phyloP scores from a whole-genome alignment of 2,113 vertebrate genomes.

The Etheostoma spectabile region DNA sequence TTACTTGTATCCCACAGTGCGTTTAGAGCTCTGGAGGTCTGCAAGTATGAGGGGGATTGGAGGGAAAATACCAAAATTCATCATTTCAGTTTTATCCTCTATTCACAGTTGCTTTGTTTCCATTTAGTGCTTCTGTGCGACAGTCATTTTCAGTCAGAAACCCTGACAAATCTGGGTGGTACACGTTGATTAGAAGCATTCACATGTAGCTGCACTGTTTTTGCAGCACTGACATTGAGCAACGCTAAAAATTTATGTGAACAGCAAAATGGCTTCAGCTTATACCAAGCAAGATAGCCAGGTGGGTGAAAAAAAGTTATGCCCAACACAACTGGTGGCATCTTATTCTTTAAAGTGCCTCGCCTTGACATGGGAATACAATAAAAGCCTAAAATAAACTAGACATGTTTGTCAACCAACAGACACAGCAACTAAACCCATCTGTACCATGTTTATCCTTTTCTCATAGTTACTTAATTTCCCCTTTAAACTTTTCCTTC shows the following conservation, averaged over 20 bases:
- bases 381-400: slow-evolving; percentile 39
- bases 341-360: slow-evolving; percentile 15
- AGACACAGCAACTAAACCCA: slow-evolving; percentile 15
- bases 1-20: slow-evolving; percentile 60
- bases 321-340: slow-evolving; percentile 25
- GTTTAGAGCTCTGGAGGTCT: slow-evolving; percentile 53
- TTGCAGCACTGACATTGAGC: neutral
- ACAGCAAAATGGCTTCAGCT: slow-evolving; percentile 26
- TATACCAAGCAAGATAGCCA: neutral
- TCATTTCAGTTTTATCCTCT: slow-evolving; percentile 62
- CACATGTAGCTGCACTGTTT: neutral
- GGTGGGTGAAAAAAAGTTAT: slow-evolving; percentile 18
- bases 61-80: slow-evolving; percentile 63
- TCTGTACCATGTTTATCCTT: slow-evolving; percentile 14
- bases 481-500: slow-evolving; percentile 13
- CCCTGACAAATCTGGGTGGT: slow-evolving; percentile 26
- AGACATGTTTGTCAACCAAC: slow-evolving; percentile 21
- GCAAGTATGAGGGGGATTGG: slow-evolving; percentile 38
- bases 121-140: slow-evolving; percentile 43
- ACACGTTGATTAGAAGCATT: slow-evolving; percentile 1
- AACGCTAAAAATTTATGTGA: slow-evolving; percentile 2
- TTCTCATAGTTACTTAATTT: slow-evolving; percentile 27
- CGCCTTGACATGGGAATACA: neutral
- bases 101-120: slow-evolving; percentile 63
- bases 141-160: slow-evolving; percentile 56